Percentiles rank a stretch among this genome's conserved stretches.
These are phyloP conservation scores for Diorhabda sublineata DNA, from an alignment of 1,140 invertebrate genomes.

Conservation along the genomic window DNA sequence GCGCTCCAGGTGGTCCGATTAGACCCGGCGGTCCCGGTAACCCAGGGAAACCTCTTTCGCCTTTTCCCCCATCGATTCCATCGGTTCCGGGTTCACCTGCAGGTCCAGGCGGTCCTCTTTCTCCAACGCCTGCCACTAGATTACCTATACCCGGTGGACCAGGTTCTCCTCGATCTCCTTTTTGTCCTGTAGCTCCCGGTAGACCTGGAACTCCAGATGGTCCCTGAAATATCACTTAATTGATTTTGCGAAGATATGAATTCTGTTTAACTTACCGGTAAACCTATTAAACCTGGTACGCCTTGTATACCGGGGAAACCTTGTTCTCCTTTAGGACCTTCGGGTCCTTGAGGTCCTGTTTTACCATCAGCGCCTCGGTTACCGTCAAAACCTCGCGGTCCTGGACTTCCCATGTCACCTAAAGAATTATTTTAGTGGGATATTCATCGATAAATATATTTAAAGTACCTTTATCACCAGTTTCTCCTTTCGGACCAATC, in stretches of 20 bases:
- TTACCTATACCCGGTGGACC: slow-evolving; percentile 53
- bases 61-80: slow-evolving; percentile 55
- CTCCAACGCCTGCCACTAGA: background rate
- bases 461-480: slow-evolving; percentile 41
- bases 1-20: slow-evolving; percentile 46
- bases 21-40: slow-evolving; percentile 43
- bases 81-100: slow-evolving; percentile 60
- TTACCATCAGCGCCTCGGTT: slow-evolving; percentile 30
- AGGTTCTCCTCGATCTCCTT: slow-evolving; percentile 51
- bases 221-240: slow-evolving; percentile 43
- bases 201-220: slow-evolving; percentile 35
- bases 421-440: background rate
- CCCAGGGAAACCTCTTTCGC: slow-evolving; percentile 55
- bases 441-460: background rate
- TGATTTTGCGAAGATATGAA: no score
- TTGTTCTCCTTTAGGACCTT: slow-evolving; percentile 41
- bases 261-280: slow-evolving; percentile 50
- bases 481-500: slow-evolving; percentile 48
- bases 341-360: slow-evolving; percentile 39
- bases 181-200: slow-evolving; percentile 48
- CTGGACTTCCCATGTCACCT: slow-evolving; percentile 45
- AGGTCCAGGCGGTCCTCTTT: slow-evolving; percentile 46
- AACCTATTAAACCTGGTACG: slow-evolving; percentile 29
- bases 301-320: slow-evolving; percentile 42
- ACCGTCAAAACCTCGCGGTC: slow-evolving; percentile 39